These are phyloP conservation scores for Tetramorium simillimum DNA, from an alignment of 1,140 invertebrate genomes.

Conservation along the genomic window DNA sequence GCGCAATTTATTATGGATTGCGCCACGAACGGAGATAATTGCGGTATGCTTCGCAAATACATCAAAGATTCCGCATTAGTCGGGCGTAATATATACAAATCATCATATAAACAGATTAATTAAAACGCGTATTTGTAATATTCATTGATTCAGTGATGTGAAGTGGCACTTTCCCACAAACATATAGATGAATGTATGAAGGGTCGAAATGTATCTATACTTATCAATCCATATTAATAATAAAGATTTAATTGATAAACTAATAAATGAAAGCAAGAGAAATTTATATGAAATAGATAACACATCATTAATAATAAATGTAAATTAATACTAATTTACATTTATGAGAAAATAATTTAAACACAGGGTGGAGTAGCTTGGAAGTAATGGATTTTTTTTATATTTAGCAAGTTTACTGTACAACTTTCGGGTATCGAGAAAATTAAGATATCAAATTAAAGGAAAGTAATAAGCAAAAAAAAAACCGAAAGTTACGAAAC, in stretches of 20 bases:
- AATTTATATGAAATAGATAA: not conserved
- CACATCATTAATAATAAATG: not conserved
- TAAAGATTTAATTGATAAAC: too few species aligned
- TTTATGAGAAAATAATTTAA: not conserved
- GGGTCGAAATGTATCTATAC: too few species aligned
- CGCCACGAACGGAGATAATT: constrained; percentile 11
- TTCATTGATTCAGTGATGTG: not conserved
- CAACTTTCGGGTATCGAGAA: not conserved
- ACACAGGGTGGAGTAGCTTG: not conserved
- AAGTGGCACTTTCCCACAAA: not conserved
- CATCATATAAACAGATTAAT: constrained; percentile 10
- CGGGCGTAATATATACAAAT: not conserved
- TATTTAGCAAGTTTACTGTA: not conserved
- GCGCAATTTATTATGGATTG: not conserved
- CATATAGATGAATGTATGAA: too few species aligned
- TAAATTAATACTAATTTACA: too few species aligned
- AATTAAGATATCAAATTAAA: not conserved
- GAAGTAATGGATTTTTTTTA: not conserved
- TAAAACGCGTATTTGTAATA: not conserved
- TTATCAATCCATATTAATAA: too few species aligned
- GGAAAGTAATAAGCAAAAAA: constrained; percentile 3
- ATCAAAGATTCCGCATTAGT: constrained; percentile 15
- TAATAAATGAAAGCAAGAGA: too few species aligned
- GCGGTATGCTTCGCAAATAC: not conserved
- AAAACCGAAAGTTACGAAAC: not conserved